These are phyloP conservation scores for Diceros bicornis DNA, from an alignment of 2,797 vertebrate genomes.

Conservation along the genomic window DNA sequence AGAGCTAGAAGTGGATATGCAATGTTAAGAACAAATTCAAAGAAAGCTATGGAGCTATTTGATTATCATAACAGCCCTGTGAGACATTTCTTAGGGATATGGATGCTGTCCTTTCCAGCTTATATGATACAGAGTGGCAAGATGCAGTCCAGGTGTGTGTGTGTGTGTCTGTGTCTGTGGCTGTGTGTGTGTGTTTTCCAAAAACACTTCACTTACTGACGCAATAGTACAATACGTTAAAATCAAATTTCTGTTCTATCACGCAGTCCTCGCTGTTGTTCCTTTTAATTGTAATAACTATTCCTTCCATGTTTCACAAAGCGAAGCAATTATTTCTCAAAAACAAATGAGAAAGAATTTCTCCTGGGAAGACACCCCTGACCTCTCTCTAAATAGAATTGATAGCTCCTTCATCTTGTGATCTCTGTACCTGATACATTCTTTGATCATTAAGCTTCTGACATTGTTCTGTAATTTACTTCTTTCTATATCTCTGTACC, in stretches of 20 bases:
- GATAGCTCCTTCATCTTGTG: background rate
- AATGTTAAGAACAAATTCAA: background rate
- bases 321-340: background rate
- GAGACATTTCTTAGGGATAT: background rate
- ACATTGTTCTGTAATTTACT: background rate
- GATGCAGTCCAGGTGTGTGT: background rate
- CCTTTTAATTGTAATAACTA: background rate
- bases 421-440: background rate
- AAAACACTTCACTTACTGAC: background rate
- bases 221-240: background rate
- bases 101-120: background rate
- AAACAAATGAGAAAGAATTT: constrained; percentile 46
- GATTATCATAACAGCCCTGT: background rate
- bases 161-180: background rate
- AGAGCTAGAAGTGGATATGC: background rate
- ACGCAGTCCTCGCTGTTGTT: background rate
- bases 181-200: background rate
- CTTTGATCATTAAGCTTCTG: constrained; percentile 48
- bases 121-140: background rate
- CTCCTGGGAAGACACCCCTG: background rate
- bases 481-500: background rate
- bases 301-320: background rate
- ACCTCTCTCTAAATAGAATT: background rate
- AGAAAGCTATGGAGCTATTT: background rate
- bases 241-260: background rate